Conservation (phyloP, 1,140 invertebrate species). For the Vanessa atalanta region DNA sequence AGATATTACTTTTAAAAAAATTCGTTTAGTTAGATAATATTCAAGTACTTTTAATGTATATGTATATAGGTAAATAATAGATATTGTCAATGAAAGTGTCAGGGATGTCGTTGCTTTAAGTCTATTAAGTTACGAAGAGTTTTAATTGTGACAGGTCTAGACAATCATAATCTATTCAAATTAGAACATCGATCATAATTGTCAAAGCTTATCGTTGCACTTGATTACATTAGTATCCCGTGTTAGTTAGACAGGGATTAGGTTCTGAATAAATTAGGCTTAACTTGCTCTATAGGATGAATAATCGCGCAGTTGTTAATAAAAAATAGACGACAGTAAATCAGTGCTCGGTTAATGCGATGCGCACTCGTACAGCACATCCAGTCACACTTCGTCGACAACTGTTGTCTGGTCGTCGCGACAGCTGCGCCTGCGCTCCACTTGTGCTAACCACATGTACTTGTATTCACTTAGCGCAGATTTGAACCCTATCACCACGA, state of each 20-base stretch:
- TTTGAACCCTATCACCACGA: slow-evolving; percentile 41
- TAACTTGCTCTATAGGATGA: slow-evolving; percentile 50
- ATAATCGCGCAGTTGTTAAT: slow-evolving; percentile 46
- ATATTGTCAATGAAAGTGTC: no score
- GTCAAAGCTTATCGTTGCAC: slow-evolving; percentile 22
- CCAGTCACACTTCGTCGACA: slow-evolving; percentile 67
- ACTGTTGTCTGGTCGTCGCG: slow-evolving; percentile 75
- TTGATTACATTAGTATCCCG: slow-evolving; percentile 45
- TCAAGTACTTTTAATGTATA: neutral
- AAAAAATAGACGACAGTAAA: slow-evolving; percentile 68
- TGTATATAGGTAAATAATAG: no score
- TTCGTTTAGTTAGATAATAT: neutral
- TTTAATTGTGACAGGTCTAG: neutral
- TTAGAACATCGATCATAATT: slow-evolving; percentile 42
- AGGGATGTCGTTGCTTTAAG: slow-evolving; percentile 12
- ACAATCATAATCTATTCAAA: slow-evolving; percentile 37
- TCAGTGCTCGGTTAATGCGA: slow-evolving; percentile 50
- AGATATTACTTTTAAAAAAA: no score
- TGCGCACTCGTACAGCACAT: slow-evolving; percentile 54
- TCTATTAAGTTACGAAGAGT: slow-evolving; percentile 13
- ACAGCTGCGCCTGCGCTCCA: slow-evolving; percentile 76
- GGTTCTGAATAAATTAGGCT: slow-evolving; percentile 46
- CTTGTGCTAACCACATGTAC: slow-evolving; percentile 53
- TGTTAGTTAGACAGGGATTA: slow-evolving; percentile 44
- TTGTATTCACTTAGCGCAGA: slow-evolving; percentile 27